These are phyloP conservation scores for Pseudochirops cupreus DNA, from an alignment of 2,797 vertebrate genomes.

Conservation along the genomic window DNA sequence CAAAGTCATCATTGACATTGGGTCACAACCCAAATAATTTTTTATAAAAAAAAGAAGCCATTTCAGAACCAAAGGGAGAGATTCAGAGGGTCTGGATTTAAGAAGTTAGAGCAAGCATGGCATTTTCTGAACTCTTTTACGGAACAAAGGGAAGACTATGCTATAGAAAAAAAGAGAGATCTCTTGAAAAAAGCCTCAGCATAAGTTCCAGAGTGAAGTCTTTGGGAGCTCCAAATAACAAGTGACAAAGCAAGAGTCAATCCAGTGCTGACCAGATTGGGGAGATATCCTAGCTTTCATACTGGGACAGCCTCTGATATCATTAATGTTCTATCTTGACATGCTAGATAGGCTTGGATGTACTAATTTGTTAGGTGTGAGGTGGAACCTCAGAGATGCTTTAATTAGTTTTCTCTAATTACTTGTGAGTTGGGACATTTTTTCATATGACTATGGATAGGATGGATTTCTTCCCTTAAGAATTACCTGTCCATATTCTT, in stretches of 20 bases:
- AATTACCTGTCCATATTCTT: too few species aligned
- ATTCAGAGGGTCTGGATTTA: too few species aligned
- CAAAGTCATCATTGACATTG: too few species aligned
- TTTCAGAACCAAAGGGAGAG: too few species aligned
- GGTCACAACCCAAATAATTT: too few species aligned
- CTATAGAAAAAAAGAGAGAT: background rate
- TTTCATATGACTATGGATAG: too few species aligned
- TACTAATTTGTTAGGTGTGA: background rate
- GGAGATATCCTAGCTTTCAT: background rate
- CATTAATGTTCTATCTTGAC: background rate
- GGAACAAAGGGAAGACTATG: too few species aligned
- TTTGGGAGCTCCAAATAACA: background rate
- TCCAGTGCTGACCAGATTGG: background rate
- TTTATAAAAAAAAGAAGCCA: too few species aligned
- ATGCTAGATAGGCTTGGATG: background rate
- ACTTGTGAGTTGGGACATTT: too few species aligned
- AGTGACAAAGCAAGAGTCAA: background rate
- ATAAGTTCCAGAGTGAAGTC: background rate
- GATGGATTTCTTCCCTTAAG: too few species aligned
- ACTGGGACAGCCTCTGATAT: background rate
- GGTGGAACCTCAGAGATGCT: background rate
- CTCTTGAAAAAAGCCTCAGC: background rate
- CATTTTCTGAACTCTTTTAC: too few species aligned
- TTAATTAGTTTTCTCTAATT: background rate
- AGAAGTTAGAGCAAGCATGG: too few species aligned